Base-by-base conservation (phyloP, 2,888 invertebrate species). In the Diadegma fenestrale region DNA sequence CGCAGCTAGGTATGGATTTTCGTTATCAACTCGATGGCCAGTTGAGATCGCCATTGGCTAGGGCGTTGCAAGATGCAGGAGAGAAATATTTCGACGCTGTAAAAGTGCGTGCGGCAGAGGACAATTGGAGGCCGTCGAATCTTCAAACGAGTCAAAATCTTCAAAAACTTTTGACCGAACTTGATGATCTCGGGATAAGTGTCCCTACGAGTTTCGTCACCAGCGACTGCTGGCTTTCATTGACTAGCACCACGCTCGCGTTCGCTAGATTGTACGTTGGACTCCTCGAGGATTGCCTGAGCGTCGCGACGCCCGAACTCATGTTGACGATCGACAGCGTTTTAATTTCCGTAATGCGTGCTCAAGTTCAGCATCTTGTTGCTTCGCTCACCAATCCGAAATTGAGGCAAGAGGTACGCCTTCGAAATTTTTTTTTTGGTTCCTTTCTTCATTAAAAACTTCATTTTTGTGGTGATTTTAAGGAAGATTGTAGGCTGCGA, bases 1-100 rank as follows among this genome's bases (percentile, higher is more conserved):
- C 90, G 95, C 89, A 92, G 61, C 90, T 94, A 48, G 99, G 99
- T 1, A 95, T 99, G 90, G 99, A 99, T 94, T 95, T 99, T 82
- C 96, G 97, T 87, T 99, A 98, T 94, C 97, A 98, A 92, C 95
- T 99, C 89, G 98, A 99, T 92, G 97, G 97, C 33, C 96, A 98
- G 86, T 94, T 99, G 83, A 95, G 98, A 86, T 95, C 96, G 14
- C 97, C 98, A 0, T 95, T 98, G 72, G 96, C 96, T 63, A 96
- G 96, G 94, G 96, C 97, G 30, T 94, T 99, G 83, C 95, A 95
- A 89, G 98, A 98, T 89, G 96, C 97, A 68, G 96, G 96, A 88
- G 97, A 97, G 88, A 98, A 98, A 92, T 95, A 97, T 88, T 95
- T 97, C 22, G 98, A 98, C 92, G 97, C 97, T 0, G 96, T 98